Percentiles rank a stretch among this genome's conserved stretches.
Evolutionary conservation across 35 echinoderm and acorn worm genomes (phyloP).

Genomic region (Lytechinus pictus): DNA sequence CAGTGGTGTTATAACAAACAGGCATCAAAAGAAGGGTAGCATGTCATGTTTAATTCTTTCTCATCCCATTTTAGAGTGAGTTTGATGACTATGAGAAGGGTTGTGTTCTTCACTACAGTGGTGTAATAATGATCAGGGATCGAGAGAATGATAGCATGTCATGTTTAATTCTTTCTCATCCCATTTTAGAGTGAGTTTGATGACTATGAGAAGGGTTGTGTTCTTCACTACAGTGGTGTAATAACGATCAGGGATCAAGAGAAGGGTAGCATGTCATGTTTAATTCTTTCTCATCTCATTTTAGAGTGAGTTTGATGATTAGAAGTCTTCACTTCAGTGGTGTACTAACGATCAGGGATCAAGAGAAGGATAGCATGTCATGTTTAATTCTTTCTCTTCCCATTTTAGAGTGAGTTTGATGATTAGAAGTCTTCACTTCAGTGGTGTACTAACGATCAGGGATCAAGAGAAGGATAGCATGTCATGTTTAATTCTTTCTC

Average conservation of each 20-base stretch:
- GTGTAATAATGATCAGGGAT: slow-evolving; percentile 70
- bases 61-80: slow-evolving; percentile 67
- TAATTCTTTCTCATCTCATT: slow-evolving; percentile 1
- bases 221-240: slow-evolving; percentile 81
- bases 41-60: not conserved
- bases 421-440: slow-evolving; percentile 84
- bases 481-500: not conserved
- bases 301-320: slow-evolving; percentile 85
- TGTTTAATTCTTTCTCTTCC: not conserved
- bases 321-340: slow-evolving; percentile 80
- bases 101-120: slow-evolving; percentile 79
- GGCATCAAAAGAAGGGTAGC: not conserved
- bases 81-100: slow-evolving; percentile 86
- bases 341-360: not conserved
- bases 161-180: not conserved
- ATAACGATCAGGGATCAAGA: no score
- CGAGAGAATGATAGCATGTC: not conserved
- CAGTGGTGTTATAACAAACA: slow-evolving; percentile 52
- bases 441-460: slow-evolving; percentile 21
- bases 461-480: not conserved
- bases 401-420: slow-evolving; percentile 74
- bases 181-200: slow-evolving; percentile 74
- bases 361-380: not conserved
- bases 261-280: not conserved
- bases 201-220: slow-evolving; percentile 81